Percentiles rank a stretch among this genome's conserved stretches.
Conservation (phyloP, 2,888 invertebrate species). For the Eupithecia tripunctaria region DNA sequence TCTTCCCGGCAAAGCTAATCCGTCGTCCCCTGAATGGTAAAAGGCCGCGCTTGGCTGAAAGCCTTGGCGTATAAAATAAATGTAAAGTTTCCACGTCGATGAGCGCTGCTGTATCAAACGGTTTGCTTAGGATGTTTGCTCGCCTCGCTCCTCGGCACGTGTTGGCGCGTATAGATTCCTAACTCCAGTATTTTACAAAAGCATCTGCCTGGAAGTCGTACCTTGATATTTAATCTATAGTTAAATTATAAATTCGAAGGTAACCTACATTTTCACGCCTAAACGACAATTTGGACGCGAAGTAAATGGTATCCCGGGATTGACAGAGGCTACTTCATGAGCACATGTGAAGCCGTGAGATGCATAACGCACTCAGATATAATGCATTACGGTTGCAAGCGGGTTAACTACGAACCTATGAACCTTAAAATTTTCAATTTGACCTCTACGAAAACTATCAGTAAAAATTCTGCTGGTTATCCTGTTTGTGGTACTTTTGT, state of each 20-base stretch:
- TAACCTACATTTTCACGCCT: no score
- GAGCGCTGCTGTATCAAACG: slow-evolving; percentile 31
- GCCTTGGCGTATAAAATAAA: slow-evolving; percentile 31
- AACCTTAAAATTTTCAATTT: background rate
- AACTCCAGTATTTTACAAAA: background rate
- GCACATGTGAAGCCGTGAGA: no score
- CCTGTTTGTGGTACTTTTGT: background rate
- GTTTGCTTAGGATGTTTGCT: slow-evolving; percentile 63
- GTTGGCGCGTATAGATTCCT: background rate
- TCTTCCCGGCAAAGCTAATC: slow-evolving; percentile 3
- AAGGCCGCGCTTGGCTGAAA: slow-evolving; percentile 8
- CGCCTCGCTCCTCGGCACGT: background rate
- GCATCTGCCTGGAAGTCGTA: background rate
- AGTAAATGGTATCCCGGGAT: no score
- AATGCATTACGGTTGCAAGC: background rate
- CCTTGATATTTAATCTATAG: background rate
- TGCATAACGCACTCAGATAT: background rate
- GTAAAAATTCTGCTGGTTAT: background rate
- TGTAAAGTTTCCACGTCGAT: slow-evolving; percentile 37
- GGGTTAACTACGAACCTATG: no score
- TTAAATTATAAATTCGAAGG: no score
- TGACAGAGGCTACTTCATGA: no score
- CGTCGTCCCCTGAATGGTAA: background rate
- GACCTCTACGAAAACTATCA: background rate
- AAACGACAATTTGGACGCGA: no score